Evolutionary conservation across 2,888 invertebrate species (phyloP), one percentile per base, ranked within the genome.

Genomic region (Pycnomerus fuliginosus): DNA sequence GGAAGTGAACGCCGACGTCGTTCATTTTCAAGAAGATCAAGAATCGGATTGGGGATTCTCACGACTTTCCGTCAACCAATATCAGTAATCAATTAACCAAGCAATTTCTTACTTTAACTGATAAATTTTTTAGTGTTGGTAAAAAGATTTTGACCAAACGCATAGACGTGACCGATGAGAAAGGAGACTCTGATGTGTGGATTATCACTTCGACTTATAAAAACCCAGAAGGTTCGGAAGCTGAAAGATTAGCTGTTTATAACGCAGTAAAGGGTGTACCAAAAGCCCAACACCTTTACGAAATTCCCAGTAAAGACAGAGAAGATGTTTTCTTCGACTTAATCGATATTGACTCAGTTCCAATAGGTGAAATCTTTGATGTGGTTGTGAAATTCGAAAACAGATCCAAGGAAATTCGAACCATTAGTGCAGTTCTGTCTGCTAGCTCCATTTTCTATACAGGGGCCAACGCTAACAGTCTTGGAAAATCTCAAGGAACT

Each of bases 1-100:
- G 30, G 85, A 88, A 70, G 81, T 89, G 7, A 88, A 90, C 61
- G 84, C 87, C 2, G 88, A 89, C 66, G 72, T 84, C 25, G 80
- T 84, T 48, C 82, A 85, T 70, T 87, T 85, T 77, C 80, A 82
- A 70, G 80, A 82, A 62, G 83, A 84, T 65, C 78, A 80, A 29
- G 76, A 77, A 60, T 80, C 82, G 1, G 80, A 82, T 61, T 82
- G 83, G 80, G 83, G 84, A 52, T 84, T 83, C 67, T 76, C 78
- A 51, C 76, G 80, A 58, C 76, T 83, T 69, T 78, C 80, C 48
- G 79, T 81, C 23, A 80, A 82, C 64, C 78, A 82, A 59, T 80
- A 82, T 61, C 81, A 82, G 85, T 84, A 67, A 78, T 43, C 22
- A 27, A 25, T 2, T 22, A 23, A 16, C 23, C 4, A 25, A 25